Evolutionary conservation across 2,113 vertebrate genomes (phyloP).

Genomic region (Sciurus niger): DNA sequence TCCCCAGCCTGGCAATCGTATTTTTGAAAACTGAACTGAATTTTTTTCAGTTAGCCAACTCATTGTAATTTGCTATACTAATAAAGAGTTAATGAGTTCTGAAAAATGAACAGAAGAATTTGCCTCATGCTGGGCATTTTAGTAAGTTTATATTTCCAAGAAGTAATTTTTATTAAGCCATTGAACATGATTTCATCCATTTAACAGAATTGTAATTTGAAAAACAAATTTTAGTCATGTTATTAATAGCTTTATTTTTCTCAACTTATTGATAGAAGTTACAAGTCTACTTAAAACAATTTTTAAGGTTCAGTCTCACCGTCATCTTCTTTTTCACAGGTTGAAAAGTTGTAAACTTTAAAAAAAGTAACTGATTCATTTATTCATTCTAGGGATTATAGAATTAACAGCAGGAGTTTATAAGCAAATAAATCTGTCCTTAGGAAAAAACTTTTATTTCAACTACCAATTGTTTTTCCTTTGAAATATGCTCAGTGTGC

Average conservation of each 20-base stretch:
- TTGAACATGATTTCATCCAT: neutral
- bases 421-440: slow-evolving; percentile 16
- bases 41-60: neutral
- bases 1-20: neutral
- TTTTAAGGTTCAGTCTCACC: neutral
- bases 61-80: neutral
- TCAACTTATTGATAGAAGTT: slow-evolving; percentile 12
- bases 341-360: slow-evolving; percentile 3
- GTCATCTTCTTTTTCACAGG: neutral
- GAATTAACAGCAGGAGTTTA: neutral
- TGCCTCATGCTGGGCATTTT: neutral
- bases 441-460: slow-evolving; percentile 44
- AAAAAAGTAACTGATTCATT: slow-evolving; percentile 9
- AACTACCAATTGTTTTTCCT: slow-evolving; percentile 7
- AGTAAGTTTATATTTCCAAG: slow-evolving; percentile 35
- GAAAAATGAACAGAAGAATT: slow-evolving; percentile 21
- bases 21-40: neutral
- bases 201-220: slow-evolving; percentile 43
- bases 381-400: slow-evolving; percentile 24
- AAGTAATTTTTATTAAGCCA: slow-evolving; percentile 39
- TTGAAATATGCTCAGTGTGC: neutral
- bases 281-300: neutral
- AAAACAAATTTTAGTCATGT: neutral
- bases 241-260: slow-evolving; percentile 35
- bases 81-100: neutral